Evolutionary conservation across 1,140 invertebrate genomes (phyloP).

Genomic region (Agrypnia vestita): DNA sequence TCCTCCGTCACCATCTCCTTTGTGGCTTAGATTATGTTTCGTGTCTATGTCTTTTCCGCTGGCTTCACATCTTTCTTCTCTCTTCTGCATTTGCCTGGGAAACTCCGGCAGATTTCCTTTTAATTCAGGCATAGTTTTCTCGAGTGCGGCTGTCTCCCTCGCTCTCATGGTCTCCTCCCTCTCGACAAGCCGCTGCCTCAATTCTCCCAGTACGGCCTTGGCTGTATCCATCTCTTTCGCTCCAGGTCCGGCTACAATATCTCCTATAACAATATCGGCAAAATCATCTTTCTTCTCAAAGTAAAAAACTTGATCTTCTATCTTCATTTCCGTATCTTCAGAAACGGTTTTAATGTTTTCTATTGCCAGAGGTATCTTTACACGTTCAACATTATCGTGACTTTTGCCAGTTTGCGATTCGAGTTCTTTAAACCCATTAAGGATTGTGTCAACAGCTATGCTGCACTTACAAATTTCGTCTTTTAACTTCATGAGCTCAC

Average conservation of each 20-base stretch:
- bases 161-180: slow-evolving; percentile 70
- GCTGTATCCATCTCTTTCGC: slow-evolving; percentile 50
- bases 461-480: slow-evolving; percentile 4
- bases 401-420: background rate
- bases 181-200: slow-evolving; percentile 68
- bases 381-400: no score
- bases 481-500: slow-evolving; percentile 61
- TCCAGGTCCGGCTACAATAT: slow-evolving; percentile 51
- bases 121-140: slow-evolving; percentile 69
- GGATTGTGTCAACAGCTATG: slow-evolving; percentile 4
- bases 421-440: background rate
- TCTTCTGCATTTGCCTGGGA: slow-evolving; percentile 65
- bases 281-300: slow-evolving; percentile 55
- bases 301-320: slow-evolving; percentile 58
- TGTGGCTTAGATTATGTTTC: background rate
- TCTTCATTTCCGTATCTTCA: slow-evolving; percentile 51
- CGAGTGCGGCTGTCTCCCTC: slow-evolving; percentile 68
- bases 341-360: slow-evolving; percentile 41
- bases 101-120: slow-evolving; percentile 67
- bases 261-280: slow-evolving; percentile 13
- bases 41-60: background rate
- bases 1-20: background rate
- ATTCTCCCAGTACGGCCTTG: slow-evolving; percentile 54
- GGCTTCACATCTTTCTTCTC: slow-evolving; percentile 10
- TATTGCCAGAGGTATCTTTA: background rate